Evolutionary conservation across 2,888 invertebrate genomes (phyloP).

Genomic region (Lomographa bimaculata): DNA sequence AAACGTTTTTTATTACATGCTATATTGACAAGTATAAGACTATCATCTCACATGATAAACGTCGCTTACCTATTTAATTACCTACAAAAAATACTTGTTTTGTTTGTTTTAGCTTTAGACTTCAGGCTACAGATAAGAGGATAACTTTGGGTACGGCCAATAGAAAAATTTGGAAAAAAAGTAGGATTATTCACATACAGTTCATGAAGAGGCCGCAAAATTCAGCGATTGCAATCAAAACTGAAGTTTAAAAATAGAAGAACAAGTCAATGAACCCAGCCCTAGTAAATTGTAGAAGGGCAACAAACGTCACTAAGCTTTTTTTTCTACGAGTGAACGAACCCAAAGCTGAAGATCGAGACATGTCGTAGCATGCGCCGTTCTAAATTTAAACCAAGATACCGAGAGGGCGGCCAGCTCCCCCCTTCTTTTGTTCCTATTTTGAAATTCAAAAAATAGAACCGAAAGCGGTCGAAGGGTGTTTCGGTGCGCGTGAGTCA

Average conservation of each 20-base stretch:
- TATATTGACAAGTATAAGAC: too few relatives aligned
- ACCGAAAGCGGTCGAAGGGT: slow-evolving; percentile 71
- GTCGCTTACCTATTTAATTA: too few relatives aligned
- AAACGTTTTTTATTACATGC: too few relatives aligned
- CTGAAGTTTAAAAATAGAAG: slow-evolving; percentile 18
- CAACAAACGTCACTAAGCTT: slow-evolving; percentile 29
- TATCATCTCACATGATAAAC: too few relatives aligned
- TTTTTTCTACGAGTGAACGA: slow-evolving; percentile 66
- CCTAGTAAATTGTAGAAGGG: slow-evolving; percentile 30
- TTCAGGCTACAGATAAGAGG: too few relatives aligned
- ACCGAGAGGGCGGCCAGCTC: slow-evolving; percentile 73
- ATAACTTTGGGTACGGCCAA: too few relatives aligned
- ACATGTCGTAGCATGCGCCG: slow-evolving; percentile 64
- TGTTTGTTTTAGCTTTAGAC: too few relatives aligned
- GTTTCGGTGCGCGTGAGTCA: slow-evolving; percentile 75
- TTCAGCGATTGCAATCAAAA: slow-evolving; percentile 4
- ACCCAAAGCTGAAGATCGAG: slow-evolving; percentile 44
- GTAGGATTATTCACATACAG: too few relatives aligned
- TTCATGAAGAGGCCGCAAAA: slow-evolving; percentile 14
- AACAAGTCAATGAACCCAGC: slow-evolving; percentile 26
- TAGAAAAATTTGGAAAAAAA: too few relatives aligned
- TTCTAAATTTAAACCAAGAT: slow-evolving; percentile 61
- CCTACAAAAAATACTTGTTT: too few relatives aligned
- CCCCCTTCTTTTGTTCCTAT: slow-evolving; percentile 82
- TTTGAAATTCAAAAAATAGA: slow-evolving; percentile 78